Percentiles rank a stretch among this genome's conserved stretches.
Evolutionary conservation across 2,797 vertebrate genomes (phyloP).

Genomic region (Bovichtus diacanthus): DNA sequence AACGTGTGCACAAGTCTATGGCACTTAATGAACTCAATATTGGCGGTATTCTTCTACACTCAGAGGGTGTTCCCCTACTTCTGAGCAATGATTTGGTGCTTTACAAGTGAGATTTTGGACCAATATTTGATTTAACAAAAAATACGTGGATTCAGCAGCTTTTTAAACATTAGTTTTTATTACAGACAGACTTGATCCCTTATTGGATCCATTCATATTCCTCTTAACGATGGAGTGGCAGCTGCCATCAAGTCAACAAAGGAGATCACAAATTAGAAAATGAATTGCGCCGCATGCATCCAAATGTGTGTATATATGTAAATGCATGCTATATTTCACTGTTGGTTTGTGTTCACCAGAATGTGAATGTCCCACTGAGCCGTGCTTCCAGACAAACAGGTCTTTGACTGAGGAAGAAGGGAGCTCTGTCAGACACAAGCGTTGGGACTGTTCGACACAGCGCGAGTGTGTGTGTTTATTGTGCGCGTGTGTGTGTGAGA

Average conservation of each 20-base stretch:
- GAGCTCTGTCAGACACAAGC: constrained; percentile 80
- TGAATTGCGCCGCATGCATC: not conserved
- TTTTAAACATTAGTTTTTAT: constrained; percentile 1
- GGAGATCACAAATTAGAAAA: not conserved
- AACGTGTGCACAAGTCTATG: too few species aligned
- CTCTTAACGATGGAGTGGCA: not conserved
- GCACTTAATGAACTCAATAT: too few species aligned
- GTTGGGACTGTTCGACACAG: constrained; percentile 69
- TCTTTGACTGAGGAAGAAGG: constrained; percentile 77
- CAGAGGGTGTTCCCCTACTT: not conserved
- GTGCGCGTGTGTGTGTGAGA: constrained; percentile 29
- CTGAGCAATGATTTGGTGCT: not conserved
- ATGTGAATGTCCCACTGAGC: constrained; percentile 71
- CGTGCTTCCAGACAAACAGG: constrained; percentile 72
- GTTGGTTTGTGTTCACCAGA: constrained; percentile 64
- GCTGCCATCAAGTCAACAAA: constrained; percentile 3
- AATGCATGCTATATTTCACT: constrained; percentile 62
- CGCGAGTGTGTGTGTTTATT: constrained; percentile 35
- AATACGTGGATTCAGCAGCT: not conserved
- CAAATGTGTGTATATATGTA: constrained; percentile 42
- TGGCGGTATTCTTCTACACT: too few species aligned
- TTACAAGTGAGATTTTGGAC: not conserved
- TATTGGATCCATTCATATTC: not conserved
- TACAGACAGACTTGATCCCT: not conserved
- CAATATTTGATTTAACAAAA: not conserved